Base-by-base conservation (phyloP, 1,140 invertebrate genomes). In the Magallana ariakensis region DNA sequence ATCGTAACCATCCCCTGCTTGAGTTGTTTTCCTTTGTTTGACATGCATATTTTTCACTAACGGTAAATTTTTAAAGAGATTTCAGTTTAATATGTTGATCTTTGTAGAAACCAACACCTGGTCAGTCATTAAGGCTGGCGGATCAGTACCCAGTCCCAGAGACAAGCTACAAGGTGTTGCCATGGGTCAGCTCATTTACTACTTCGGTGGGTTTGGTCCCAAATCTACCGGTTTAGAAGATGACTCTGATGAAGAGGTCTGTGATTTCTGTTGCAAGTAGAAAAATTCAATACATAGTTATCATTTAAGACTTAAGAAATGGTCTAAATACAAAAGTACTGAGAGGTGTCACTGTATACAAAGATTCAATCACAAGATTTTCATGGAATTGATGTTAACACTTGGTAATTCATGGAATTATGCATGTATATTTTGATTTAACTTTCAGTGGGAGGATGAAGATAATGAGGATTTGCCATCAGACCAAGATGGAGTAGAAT, bases 201-300 rank as follows among this genome's bases (percentile, higher is more conserved):
- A 93, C 75, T 94, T 94, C 92, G 94, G 94, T 88, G 94, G 94
- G 33, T 94, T 94, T 91, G 94, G 94, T 11, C 94, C 94, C 57
- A 91, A 94, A 75, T 26, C 85, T 10, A 87, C 86, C 60, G 89
- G 87, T 46, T 89, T 90, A 15, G 90, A 91, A 33, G 85, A 90
- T 55, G 90, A 87, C 80, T 86, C 88, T 80, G 91, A 91, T 60
- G 91, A 91, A 58, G 80, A 82, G 46, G 80, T 54, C 9, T 11
- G 26, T 33, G 33, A 16, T 70, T 60, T 33, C 33, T 46, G 5
- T 46, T 46, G 33, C 33, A 46, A 46, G 33, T 46, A 46, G 33
- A 46, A 5, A 46, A 46, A 46, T 46, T 46, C 5, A 46, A 46
- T 46, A 46, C 5, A 46, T 46, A 5, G 2, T 46, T 46, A 46